Conservation (phyloP, 2,888 invertebrate genomes). For the Euclidia mi region DNA sequence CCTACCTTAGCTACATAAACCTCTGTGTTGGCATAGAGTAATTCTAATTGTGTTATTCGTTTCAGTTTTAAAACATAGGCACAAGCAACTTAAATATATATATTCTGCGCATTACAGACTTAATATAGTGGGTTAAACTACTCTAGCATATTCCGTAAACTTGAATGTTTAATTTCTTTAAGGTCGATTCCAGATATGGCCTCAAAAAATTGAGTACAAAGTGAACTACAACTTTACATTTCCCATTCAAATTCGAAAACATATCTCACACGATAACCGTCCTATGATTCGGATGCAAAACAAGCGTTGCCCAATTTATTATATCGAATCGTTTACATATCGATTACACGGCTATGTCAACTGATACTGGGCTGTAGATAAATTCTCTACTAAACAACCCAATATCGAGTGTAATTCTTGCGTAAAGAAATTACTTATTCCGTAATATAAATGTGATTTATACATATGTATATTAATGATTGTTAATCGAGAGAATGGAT, state of each 20-base stretch:
- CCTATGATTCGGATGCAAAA: constrained; percentile 39
- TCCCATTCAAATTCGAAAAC: neutral
- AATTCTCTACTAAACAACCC: constrained; percentile 40
- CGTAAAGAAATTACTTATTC: constrained; percentile 31
- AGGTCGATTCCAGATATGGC: no score
- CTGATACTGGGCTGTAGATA: constrained; percentile 35
- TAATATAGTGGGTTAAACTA: no score
- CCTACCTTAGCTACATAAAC: no score
- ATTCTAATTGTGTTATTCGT: no score
- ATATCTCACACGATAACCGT: constrained; percentile 21
- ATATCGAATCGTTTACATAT: constrained; percentile 51
- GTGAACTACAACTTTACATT: no score
- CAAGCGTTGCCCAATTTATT: constrained; percentile 47
- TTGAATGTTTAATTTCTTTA: no score
- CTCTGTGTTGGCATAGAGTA: no score
- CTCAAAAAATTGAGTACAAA: no score
- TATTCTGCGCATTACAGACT: no score
- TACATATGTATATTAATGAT: constrained; percentile 38
- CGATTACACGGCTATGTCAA: constrained; percentile 50
- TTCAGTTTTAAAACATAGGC: no score
- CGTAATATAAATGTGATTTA: constrained; percentile 35
- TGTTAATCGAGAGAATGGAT: constrained; percentile 17
- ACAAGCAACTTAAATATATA: no score
- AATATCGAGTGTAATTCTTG: constrained; percentile 44
- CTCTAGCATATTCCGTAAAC: no score